A percentile compares a stretch with the other conserved stretches of the same genome.
phyloP scores from a whole-genome alignment of 2,888 invertebrate genomes.

The Melinaea marsaeus region DNA sequence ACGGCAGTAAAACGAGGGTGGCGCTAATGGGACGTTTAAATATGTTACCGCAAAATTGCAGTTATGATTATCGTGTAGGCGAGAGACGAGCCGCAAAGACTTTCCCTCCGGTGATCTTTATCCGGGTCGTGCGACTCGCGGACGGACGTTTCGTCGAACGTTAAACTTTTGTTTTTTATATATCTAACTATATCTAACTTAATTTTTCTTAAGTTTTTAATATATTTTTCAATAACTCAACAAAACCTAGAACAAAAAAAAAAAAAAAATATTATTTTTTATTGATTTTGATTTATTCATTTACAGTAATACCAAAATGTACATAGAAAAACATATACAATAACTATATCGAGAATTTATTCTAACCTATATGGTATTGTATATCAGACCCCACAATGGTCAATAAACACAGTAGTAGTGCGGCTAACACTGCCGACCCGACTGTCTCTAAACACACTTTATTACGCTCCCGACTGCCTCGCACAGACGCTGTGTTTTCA shows the following conservation, averaged over 20 bases:
- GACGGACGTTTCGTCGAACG: slow-evolving; percentile 26
- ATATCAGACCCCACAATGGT: slow-evolving; percentile 61
- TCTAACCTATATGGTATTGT: slow-evolving; percentile 40
- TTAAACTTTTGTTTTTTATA: slow-evolving; percentile 13
- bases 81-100: slow-evolving; percentile 52
- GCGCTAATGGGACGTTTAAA: slow-evolving; percentile 17
- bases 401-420: slow-evolving; percentile 69
- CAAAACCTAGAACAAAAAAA: too few species aligned
- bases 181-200: background rate
- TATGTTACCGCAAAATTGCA: slow-evolving; percentile 26
- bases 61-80: slow-evolving; percentile 49
- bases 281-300: too few species aligned
- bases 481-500: too few species aligned
- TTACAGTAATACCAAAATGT: background rate
- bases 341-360: slow-evolving; percentile 25
- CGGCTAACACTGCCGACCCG: slow-evolving; percentile 58
- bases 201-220: too few species aligned
- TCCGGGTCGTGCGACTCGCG: slow-evolving; percentile 48
- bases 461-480: slow-evolving; percentile 37
- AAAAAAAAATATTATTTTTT: too few species aligned
- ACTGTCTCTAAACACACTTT: slow-evolving; percentile 65
- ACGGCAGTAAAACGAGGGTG: slow-evolving; percentile 11
- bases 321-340: slow-evolving; percentile 10
- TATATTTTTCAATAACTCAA: too few species aligned
- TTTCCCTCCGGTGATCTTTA: slow-evolving; percentile 41